Evolutionary conservation across 2,888 invertebrate genomes (phyloP), one percentile per base, ranked within the genome.

Genomic region (Drosophila pegasa): DNA sequence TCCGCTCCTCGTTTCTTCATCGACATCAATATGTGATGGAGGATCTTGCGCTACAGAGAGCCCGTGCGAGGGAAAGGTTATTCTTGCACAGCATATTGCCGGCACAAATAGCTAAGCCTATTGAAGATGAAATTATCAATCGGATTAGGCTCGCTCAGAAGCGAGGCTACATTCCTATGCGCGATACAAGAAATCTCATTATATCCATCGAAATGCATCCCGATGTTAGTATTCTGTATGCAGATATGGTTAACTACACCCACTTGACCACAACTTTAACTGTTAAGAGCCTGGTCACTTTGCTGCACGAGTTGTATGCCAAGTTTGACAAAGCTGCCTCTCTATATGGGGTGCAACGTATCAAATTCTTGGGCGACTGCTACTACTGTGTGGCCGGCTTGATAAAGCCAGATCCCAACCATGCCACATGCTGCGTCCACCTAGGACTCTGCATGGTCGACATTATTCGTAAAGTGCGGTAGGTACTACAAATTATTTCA

Each of bases 201-300:
- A 75, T 87, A 63, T 97, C 98, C 80, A 96, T 97, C 89, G 93
- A 97, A 91, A 95, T 95, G 37, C 97, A 98, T 90, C 94, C 96
- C 6, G 96, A 97, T 88, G 98, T 98, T 2, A 96, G 96, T 84
- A 97, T 98, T 76, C 92, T 98, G 22, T 98, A 97, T 89, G 98
- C 98, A 0, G 98, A 98, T 91, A 97, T 98, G 29, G 98, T 98
- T 0, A 98, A 98, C 92, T 98, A 97, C 89, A 98, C 98, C 0
- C 74, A 92, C 35, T 38, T 91, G 27, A 98, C 98, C 0, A 96
- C 96, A 0, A 95, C 96, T 0, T 92, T 98, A 51, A 94, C 95
- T 0, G 96, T 97, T 0, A 94, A 95, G 88, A 95, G 95, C 68
- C 94, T 98, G 79, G 96, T 98, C 0, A 96, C 96, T 87, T 95